A percentile compares a stretch with the other conserved stretches of the same genome.
phyloP scores from a whole-genome alignment of 2,888 invertebrate genomes.

The Resseliella maxima region DNA sequence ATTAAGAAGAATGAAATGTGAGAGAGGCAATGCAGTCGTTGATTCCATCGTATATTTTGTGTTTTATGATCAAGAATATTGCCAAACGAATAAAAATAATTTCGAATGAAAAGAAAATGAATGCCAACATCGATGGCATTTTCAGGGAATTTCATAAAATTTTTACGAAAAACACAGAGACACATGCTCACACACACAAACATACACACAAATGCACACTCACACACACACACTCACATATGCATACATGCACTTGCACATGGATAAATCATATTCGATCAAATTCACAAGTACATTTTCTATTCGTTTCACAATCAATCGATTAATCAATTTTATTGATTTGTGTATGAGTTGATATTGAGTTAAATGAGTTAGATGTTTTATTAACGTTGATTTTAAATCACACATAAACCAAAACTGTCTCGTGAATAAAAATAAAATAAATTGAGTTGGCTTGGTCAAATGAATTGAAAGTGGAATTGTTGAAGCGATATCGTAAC shows the following conservation, averaged over 20 bases:
- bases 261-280: too few relatives aligned
- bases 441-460: too few relatives aligned
- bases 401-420: too few relatives aligned
- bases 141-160: background rate
- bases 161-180: background rate
- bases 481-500: too few relatives aligned
- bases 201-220: too few relatives aligned
- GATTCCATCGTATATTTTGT: background rate
- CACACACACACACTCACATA: too few relatives aligned
- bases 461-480: too few relatives aligned
- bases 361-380: background rate
- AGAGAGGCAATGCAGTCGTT: slow-evolving; percentile 14
- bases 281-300: slow-evolving; percentile 18
- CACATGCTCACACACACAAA: too few relatives aligned
- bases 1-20: background rate
- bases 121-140: background rate
- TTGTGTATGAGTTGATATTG: background rate
- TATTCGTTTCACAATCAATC: background rate
- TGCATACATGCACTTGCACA: too few relatives aligned
- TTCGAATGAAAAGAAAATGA: background rate
- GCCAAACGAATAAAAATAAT: background rate
- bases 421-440: too few relatives aligned
- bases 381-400: too few relatives aligned
- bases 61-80: slow-evolving; percentile 33
- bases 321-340: slow-evolving; percentile 30